Base-by-base conservation (phyloP, 2,888 invertebrate genomes). In the Phaedon cochleariae region DNA sequence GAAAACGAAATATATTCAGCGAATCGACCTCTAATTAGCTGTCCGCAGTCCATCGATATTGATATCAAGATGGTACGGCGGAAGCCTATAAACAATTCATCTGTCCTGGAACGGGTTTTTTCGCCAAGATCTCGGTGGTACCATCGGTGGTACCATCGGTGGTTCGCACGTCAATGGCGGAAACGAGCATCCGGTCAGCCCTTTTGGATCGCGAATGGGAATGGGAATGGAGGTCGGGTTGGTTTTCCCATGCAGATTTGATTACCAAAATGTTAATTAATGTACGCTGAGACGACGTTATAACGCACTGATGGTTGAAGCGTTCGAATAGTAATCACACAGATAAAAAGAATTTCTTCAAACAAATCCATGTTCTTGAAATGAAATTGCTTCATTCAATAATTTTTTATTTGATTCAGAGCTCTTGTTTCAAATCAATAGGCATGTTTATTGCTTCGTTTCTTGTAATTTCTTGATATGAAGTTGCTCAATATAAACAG, bases 121-220 rank as follows among this genome's bases (percentile, higher is more conserved):
- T n/a, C n/a, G n/a, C n/a, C n/a, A n/a, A n/a, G n/a, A n/a, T n/a
- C n/a, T 66, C 54, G 59, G 54, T 21, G 60, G 64, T 64, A 55
- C 31, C 41, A 20, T 7, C 12, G 21, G 6, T 21, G 20, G 18
- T 37, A 20, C 21, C 54, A 37, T 20, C 21, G 22, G 18, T 53
- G 60, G 26, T 64, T 61, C 62, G 48, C 48, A 46, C 21, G 34
- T 12, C 34, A 61, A 34, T 59, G 63, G 60, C 73, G 73, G 73
- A 73, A 72, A 71, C 59, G 59, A 45, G 67, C 70, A 70, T 73
- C 73, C 73, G 71, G 73, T 73, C 69, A 72, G 48, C 55, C 60
- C 41, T 41, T 26, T 49, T 26, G 59, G 59, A 53, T 0, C 37
- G 26, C 9, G 31, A 20, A 18, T 1, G 31, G 17, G n/a, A 21